Conservation (phyloP, 2,113 vertebrate genomes). For the Phasianus colchicus region DNA sequence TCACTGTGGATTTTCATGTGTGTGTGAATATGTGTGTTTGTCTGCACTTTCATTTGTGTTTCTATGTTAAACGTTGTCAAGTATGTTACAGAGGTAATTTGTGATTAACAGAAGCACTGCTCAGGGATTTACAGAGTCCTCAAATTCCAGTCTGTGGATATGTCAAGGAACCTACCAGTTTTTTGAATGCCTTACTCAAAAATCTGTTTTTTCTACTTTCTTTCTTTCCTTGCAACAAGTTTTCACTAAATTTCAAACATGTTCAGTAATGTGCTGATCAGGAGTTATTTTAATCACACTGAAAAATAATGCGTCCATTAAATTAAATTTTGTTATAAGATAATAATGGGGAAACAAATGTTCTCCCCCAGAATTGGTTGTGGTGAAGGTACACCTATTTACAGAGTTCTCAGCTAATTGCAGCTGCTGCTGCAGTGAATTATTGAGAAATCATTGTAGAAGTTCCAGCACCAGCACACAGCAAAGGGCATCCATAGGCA, state of each 20-base stretch:
- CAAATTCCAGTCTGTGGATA: slow-evolving; percentile 3
- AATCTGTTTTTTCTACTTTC: background rate
- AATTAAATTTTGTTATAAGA: background rate
- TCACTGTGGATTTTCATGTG: background rate
- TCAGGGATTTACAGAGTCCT: background rate
- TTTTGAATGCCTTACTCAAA: background rate
- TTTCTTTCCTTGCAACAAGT: slow-evolving; percentile 46
- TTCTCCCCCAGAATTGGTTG: background rate
- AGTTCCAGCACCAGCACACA: background rate
- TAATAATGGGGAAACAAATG: background rate
- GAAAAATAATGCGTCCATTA: slow-evolving; percentile 11
- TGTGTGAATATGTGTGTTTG: background rate
- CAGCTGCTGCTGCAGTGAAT: background rate
- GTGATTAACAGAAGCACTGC: background rate
- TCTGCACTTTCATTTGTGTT: background rate
- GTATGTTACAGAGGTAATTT: background rate
- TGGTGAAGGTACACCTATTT: background rate
- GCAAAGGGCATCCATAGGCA: slow-evolving; percentile 24
- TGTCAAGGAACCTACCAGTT: background rate
- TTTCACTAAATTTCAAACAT: slow-evolving; percentile 42
- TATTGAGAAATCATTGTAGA: background rate
- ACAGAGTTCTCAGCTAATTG: background rate
- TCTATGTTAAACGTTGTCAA: background rate
- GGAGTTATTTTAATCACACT: slow-evolving; percentile 56
- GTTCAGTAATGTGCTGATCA: slow-evolving; percentile 44